These are phyloP conservation scores for Dicerorhinus sumatrensis DNA, from an alignment of 2,113 vertebrate genomes.

Conservation along the genomic window DNA sequence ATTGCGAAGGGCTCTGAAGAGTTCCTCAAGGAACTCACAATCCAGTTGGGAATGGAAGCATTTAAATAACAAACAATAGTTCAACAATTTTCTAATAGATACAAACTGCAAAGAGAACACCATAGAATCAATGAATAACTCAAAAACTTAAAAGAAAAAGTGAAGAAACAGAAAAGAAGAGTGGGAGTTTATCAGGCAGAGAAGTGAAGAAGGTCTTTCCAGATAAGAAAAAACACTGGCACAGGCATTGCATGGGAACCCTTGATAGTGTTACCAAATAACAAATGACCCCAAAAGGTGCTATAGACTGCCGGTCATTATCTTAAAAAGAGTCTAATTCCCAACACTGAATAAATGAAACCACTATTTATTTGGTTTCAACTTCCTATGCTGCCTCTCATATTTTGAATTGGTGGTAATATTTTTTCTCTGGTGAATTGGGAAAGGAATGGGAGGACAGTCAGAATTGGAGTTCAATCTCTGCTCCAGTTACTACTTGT, in stretches of 20 bases:
- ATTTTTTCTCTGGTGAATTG: background rate
- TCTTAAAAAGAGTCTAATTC: background rate
- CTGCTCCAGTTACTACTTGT: background rate
- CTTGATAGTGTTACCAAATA: background rate
- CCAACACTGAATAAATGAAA: background rate
- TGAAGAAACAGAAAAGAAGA: background rate
- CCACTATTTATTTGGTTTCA: background rate
- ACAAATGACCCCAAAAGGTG: background rate
- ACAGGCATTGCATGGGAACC: background rate
- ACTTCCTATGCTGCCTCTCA: background rate
- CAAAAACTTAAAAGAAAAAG: constrained; percentile 29
- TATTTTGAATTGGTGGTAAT: background rate
- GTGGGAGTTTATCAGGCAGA: constrained; percentile 19
- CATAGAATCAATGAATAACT: constrained; percentile 48
- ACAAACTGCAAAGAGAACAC: background rate
- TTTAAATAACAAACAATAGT: constrained; percentile 25
- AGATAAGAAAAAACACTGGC: background rate
- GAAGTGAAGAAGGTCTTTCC: background rate
- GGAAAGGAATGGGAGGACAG: background rate
- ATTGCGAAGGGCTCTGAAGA: background rate
- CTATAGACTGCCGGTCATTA: background rate
- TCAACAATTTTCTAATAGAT: background rate
- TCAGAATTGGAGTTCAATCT: background rate
- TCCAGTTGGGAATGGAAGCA: background rate
- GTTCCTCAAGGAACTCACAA: background rate